A percentile compares a stretch with the other conserved stretches of the same genome.
These are phyloP conservation scores for Tetranychus urticae DNA, from an alignment of 1,140 invertebrate genomes.

Conservation along the genomic window DNA sequence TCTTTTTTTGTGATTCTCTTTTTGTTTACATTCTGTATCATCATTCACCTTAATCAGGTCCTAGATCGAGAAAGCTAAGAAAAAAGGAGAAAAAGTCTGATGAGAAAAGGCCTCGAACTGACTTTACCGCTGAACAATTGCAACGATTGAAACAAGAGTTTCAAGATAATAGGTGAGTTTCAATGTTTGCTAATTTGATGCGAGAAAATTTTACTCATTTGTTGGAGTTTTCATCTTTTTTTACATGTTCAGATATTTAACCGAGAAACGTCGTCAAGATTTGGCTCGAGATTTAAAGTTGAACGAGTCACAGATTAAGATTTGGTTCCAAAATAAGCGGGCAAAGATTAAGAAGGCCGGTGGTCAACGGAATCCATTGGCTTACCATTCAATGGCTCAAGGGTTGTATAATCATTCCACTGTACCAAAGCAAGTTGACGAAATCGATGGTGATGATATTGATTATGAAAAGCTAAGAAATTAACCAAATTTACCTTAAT, in stretches of 20 bases:
- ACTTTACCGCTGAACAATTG: constrained; percentile 85
- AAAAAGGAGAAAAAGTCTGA: constrained; percentile 45
- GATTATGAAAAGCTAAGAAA: neutral
- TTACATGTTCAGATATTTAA: constrained; percentile 43
- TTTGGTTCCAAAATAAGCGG: constrained; percentile 94
- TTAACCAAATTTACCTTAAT: too few relatives aligned
- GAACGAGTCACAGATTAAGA: constrained; percentile 97
- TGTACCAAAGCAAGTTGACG: neutral
- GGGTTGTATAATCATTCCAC: constrained; percentile 23
- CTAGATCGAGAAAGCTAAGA: constrained; percentile 48
- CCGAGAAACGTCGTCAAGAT: constrained; percentile 68
- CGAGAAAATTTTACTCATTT: too few relatives aligned
- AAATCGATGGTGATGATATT: neutral
- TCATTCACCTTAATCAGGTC: constrained; percentile 36
- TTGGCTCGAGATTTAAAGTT: constrained; percentile 71
- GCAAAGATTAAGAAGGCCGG: constrained; percentile 91
- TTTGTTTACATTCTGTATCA: neutral
- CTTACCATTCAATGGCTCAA: constrained; percentile 81
- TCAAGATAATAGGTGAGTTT: constrained; percentile 41
- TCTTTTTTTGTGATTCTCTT: neutral
- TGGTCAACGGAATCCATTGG: constrained; percentile 65
- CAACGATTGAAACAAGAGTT: constrained; percentile 80
- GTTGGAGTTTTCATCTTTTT: too few relatives aligned
- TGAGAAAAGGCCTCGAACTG: constrained; percentile 85
- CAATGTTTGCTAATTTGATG: neutral